Conservation (phyloP, 2,797 vertebrate genomes). For the Heliangelus exortis region DNA sequence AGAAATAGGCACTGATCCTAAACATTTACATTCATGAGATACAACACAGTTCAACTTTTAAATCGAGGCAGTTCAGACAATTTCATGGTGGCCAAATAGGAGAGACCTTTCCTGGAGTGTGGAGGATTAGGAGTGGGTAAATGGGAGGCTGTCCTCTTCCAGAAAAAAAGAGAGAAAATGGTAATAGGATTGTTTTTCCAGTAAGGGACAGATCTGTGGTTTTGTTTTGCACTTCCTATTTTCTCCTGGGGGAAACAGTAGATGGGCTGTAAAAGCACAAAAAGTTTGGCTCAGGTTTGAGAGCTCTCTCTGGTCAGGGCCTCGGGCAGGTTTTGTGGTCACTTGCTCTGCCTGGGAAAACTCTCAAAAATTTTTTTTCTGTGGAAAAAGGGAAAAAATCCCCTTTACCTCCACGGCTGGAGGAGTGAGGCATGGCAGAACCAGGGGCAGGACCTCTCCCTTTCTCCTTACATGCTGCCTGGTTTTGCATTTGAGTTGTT, state of each 20-base stretch:
- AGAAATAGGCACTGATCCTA: neutral
- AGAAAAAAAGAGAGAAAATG: neutral
- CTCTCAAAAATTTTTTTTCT: neutral
- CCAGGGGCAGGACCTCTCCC: accelerated
- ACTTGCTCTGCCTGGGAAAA: neutral
- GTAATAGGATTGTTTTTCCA: neutral
- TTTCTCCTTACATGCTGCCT: neutral
- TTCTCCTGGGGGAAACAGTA: neutral
- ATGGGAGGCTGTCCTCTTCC: neutral
- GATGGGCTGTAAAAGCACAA: neutral
- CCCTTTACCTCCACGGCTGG: accelerated
- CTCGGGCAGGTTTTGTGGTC: neutral
- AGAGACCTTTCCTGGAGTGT: accelerated
- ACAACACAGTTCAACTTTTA: neutral
- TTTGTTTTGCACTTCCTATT: neutral
- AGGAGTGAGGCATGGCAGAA: neutral
- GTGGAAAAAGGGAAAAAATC: accelerated
- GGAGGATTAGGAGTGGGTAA: neutral
- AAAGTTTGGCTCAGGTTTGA: neutral
- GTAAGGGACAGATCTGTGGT: neutral
- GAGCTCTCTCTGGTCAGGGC: neutral
- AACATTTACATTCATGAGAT: accelerated
- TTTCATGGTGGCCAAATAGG: neutral
- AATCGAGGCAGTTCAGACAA: neutral
- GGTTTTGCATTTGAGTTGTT: neutral